phyloP scores from a whole-genome alignment of 35 echinoderm and acorn worm genomes.

The Anneissia japonica region DNA sequence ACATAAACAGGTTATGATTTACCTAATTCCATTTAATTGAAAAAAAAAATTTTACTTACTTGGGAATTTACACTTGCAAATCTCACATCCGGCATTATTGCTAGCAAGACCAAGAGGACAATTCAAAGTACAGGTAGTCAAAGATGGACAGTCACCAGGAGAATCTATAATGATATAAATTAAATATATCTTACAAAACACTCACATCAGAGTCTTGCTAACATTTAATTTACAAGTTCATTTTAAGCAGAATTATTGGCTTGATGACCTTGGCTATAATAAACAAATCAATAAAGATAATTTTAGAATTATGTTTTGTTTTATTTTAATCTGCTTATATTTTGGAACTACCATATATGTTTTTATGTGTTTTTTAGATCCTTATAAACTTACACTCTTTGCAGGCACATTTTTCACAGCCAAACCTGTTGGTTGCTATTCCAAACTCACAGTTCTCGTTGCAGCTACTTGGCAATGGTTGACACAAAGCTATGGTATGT shows the following conservation, averaged over 20 bases:
- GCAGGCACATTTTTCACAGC: conserved; percentile 34
- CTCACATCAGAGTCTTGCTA: neutral
- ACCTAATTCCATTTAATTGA: too few relatives aligned
- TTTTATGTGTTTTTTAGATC: too few relatives aligned
- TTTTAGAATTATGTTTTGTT: too few relatives aligned
- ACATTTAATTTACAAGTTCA: too few relatives aligned
- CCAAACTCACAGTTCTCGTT: conserved; percentile 18
- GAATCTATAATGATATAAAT: neutral
- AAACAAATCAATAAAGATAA: too few relatives aligned
- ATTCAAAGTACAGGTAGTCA: conserved; percentile 4
- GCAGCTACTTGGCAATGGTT: conserved; percentile 2
- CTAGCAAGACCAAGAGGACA: conserved; percentile 44
- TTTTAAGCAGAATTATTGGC: too few relatives aligned
- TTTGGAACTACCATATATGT: too few relatives aligned
- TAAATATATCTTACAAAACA: neutral
- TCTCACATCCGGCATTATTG: conserved; percentile 11
- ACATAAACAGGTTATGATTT: too few relatives aligned
- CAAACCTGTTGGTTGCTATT: conserved; percentile 31
- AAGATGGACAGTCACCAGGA: neutral
- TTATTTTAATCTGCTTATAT: too few relatives aligned
- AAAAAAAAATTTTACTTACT: conserved; percentile 11
- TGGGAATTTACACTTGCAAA: conserved; percentile 46
- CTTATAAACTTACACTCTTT: conserved; percentile 17
- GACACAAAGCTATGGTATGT: conserved; percentile 8
- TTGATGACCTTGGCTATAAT: too few relatives aligned